Conservation (phyloP, 1,140 invertebrate species). For the Diorhabda sublineata region DNA sequence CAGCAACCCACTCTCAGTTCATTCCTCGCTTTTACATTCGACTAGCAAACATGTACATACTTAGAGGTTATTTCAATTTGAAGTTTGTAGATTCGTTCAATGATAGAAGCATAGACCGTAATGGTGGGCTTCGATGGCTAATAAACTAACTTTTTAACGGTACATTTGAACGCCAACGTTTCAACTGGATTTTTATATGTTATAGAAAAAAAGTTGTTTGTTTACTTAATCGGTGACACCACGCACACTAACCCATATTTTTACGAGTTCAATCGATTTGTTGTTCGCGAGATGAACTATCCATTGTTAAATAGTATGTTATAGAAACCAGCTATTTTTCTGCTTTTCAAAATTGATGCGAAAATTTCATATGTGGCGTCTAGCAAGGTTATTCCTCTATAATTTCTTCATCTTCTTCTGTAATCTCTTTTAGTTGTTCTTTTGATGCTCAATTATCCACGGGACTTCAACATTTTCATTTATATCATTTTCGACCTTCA, state of each 20-base stretch:
- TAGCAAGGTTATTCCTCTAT: too few relatives aligned
- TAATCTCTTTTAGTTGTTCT: too few relatives aligned
- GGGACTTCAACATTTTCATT: too few relatives aligned
- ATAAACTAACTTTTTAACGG: constrained; percentile 1
- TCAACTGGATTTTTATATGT: background rate
- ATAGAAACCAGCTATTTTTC: too few relatives aligned
- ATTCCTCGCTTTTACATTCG: background rate
- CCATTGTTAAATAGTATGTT: too few relatives aligned
- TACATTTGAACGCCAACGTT: background rate
- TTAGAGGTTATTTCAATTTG: constrained; percentile 2
- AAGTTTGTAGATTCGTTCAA: background rate
- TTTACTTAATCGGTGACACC: background rate
- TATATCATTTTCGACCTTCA: too few relatives aligned
- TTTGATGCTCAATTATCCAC: too few relatives aligned
- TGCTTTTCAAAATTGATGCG: too few relatives aligned
- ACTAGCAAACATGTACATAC: constrained; percentile 2
- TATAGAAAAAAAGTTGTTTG: background rate
- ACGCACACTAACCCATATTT: constrained; percentile 2
- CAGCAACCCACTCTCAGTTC: background rate
- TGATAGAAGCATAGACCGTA: background rate
- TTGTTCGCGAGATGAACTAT: too few relatives aligned
- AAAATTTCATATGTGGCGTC: too few relatives aligned
- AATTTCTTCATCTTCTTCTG: too few relatives aligned
- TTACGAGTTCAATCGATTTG: background rate
- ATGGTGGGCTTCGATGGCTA: background rate